Evolutionary conservation across 2,113 vertebrate species (phyloP).

Genomic region (Hiodon tergisus): DNA sequence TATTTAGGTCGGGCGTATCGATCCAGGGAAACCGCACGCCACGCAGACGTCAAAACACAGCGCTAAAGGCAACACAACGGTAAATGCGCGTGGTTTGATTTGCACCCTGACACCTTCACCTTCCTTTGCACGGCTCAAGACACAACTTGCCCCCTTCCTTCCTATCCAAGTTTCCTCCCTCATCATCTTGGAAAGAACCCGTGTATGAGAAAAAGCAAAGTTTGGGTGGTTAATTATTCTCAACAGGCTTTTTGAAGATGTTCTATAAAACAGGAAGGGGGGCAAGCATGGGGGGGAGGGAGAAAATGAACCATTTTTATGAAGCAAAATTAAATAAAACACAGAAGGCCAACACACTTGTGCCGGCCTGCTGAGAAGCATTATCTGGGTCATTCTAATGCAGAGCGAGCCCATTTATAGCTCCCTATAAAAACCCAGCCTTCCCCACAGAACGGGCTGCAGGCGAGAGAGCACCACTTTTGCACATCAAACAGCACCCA

Average conservation of each 20-base stretch:
- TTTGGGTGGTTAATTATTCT: background rate
- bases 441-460: slow-evolving; percentile 1
- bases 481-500: slow-evolving; percentile 10
- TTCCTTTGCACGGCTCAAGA: background rate
- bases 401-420: slow-evolving; percentile 19
- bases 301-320: slow-evolving; percentile 11
- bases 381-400: slow-evolving; percentile 29
- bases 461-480: slow-evolving; percentile 6
- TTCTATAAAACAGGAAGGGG: background rate
- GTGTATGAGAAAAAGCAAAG: slow-evolving; percentile 1
- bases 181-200: background rate
- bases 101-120: background rate
- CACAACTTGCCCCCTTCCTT: background rate
- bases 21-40: background rate
- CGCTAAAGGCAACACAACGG: background rate
- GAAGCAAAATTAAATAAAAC: slow-evolving; percentile 16
- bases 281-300: background rate
- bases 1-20: slow-evolving; percentile 3
- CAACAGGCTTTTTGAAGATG: slow-evolving; percentile 1
- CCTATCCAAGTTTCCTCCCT: slow-evolving; percentile 6
- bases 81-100: background rate
- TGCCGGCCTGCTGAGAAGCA: slow-evolving; percentile 5
- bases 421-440: slow-evolving; percentile 22
- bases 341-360: slow-evolving; percentile 16
- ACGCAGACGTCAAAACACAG: background rate